A percentile compares a stretch with the other conserved stretches of the same genome.
Evolutionary conservation across 2,113 vertebrate genomes (phyloP).

Genomic region (Onychorhynchus coronatus): DNA sequence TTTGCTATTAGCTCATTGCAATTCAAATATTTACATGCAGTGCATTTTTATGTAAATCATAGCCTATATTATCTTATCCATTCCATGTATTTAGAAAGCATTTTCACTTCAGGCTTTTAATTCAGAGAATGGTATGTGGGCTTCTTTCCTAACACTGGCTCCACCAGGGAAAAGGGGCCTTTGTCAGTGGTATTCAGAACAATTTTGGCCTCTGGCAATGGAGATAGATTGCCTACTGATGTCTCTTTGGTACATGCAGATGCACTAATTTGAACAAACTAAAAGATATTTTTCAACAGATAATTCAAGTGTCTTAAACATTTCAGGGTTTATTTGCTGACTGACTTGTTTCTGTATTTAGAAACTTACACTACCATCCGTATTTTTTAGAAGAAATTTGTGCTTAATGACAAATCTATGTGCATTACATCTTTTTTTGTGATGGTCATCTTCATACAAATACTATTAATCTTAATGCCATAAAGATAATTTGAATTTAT

Average conservation of each 20-base stretch:
- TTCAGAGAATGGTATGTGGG: neutral
- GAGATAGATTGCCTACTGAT: neutral
- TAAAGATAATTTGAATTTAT: neutral
- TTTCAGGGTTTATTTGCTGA: neutral
- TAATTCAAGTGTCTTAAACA: neutral
- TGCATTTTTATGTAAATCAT: neutral
- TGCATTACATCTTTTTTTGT: neutral
- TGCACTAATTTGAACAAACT: neutral
- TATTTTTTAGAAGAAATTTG: neutral
- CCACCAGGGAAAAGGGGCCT: neutral
- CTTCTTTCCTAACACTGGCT: neutral
- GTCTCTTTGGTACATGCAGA: neutral
- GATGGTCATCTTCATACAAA: neutral
- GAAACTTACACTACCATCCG: neutral
- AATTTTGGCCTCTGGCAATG: neutral
- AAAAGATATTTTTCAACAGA: neutral
- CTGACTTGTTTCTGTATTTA: neutral
- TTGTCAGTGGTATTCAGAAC: neutral
- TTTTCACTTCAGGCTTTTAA: neutral
- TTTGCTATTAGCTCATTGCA: neutral
- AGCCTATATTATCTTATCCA: neutral
- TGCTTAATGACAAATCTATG: neutral
- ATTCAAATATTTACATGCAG: slow-evolving; percentile 15
- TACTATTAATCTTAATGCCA: neutral
- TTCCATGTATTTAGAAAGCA: neutral